phyloP scores from a whole-genome alignment of 1,140 invertebrate genomes.

The Bacillus rossius region DNA sequence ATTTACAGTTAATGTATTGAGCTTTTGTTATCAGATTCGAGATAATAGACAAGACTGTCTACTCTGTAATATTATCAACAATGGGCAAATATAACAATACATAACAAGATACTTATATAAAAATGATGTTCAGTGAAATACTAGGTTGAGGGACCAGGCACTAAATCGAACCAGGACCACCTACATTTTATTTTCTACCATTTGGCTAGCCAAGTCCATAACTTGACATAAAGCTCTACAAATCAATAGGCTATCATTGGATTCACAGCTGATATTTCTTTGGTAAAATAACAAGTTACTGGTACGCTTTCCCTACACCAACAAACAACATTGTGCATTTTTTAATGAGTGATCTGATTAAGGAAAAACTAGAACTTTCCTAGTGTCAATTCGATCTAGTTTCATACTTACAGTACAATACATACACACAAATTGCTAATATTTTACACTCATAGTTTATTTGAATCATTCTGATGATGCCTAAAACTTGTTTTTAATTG shows the following conservation, averaged over 20 bases:
- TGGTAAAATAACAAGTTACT: slow-evolving; percentile 11
- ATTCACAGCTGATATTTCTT: slow-evolving; percentile 14
- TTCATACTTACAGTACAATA: too few relatives aligned
- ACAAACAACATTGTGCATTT: slow-evolving; percentile 5
- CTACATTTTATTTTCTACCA: slow-evolving; percentile 19
- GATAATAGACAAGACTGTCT: slow-evolving; percentile 19
- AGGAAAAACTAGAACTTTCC: too few relatives aligned
- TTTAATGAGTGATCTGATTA: slow-evolving; percentile 2
- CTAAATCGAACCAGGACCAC: slow-evolving; percentile 1
- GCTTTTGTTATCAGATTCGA: slow-evolving; percentile 18
- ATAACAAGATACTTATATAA: slow-evolving; percentile 26
- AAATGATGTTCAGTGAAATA: slow-evolving; percentile 15
- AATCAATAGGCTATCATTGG: slow-evolving; percentile 11
- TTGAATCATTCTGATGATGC: too few relatives aligned
- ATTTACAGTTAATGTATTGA: slow-evolving; percentile 24
- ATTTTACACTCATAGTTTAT: too few relatives aligned
- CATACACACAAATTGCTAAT: too few relatives aligned
- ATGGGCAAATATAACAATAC: slow-evolving; percentile 25
- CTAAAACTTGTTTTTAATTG: too few relatives aligned
- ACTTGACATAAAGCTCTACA: slow-evolving; percentile 13
- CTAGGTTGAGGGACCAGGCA: slow-evolving; percentile 12
- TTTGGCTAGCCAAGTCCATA: slow-evolving; percentile 18
- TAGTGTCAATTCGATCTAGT: too few relatives aligned
- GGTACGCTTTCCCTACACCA: not conserved
- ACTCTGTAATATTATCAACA: slow-evolving; percentile 23